Evolutionary conservation across 2,113 vertebrate species (phyloP).

Genomic region (Phyllostomus discolor): DNA sequence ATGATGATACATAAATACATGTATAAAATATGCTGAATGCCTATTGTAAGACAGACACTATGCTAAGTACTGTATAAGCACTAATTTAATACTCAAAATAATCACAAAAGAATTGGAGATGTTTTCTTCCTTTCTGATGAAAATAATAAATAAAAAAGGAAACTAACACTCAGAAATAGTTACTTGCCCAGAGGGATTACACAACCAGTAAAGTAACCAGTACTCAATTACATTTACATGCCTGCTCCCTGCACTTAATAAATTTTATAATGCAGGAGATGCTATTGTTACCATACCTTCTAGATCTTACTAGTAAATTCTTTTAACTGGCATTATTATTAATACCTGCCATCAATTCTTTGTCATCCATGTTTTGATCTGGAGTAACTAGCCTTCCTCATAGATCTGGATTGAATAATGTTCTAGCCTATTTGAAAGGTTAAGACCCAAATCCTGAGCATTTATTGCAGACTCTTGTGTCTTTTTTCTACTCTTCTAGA

Average conservation of each 20-base stretch:
- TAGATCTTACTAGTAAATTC: neutral
- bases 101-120: neutral
- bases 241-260: neutral
- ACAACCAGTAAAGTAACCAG: neutral
- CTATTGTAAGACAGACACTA: too few relatives aligned
- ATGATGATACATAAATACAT: neutral
- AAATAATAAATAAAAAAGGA: neutral
- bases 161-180: neutral
- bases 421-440: neutral
- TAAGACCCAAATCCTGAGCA: neutral
- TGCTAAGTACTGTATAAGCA: neutral
- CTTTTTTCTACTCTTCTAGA: neutral
- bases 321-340: neutral
- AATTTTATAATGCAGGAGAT: neutral
- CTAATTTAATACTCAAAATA: neutral
- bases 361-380: neutral
- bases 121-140: too few relatives aligned
- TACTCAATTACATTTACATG: neutral
- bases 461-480: neutral
- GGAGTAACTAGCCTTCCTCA: neutral
- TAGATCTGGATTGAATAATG: neutral
- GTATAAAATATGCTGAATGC: neutral
- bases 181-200: neutral
- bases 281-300: neutral
- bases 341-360: neutral